These are phyloP conservation scores for Gambusia affinis DNA, from an alignment of 2,113 vertebrate genomes.

Conservation along the genomic window DNA sequence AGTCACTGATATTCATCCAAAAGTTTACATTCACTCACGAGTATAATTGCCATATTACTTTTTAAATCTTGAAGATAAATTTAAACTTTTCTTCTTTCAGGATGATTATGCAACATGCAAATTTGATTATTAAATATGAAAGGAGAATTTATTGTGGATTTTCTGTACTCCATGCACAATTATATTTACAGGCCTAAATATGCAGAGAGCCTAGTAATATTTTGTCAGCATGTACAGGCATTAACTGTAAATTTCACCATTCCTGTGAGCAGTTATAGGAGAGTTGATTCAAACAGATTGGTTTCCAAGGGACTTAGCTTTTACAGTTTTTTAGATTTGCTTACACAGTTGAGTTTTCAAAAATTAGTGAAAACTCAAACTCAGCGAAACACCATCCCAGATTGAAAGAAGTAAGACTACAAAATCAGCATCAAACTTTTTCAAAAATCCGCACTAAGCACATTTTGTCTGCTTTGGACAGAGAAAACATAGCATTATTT, in stretches of 20 bases:
- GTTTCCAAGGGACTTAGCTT: no score
- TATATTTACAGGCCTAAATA: not conserved
- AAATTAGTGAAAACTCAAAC: not conserved
- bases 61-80: not conserved
- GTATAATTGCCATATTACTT: not conserved
- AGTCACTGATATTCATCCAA: not conserved
- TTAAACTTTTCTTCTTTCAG: not conserved
- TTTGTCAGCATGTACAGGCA: no score
- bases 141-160: not conserved
- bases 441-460: not conserved
- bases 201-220: not conserved
- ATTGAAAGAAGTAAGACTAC: not conserved
- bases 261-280: not conserved
- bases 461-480: not conserved
- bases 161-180: not conserved
- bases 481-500: no score
- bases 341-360: not conserved
- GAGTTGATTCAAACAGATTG: no score
- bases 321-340: no score
- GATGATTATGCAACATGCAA: no score
- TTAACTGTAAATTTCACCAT: no score
- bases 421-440: not conserved
- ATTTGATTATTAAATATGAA: no score
- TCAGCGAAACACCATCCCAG: not conserved
- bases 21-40: not conserved